A percentile compares a stretch with the other conserved stretches of the same genome.
phyloP scores from a whole-genome alignment of 1,140 invertebrate species.

The Scylla paramamosain region DNA sequence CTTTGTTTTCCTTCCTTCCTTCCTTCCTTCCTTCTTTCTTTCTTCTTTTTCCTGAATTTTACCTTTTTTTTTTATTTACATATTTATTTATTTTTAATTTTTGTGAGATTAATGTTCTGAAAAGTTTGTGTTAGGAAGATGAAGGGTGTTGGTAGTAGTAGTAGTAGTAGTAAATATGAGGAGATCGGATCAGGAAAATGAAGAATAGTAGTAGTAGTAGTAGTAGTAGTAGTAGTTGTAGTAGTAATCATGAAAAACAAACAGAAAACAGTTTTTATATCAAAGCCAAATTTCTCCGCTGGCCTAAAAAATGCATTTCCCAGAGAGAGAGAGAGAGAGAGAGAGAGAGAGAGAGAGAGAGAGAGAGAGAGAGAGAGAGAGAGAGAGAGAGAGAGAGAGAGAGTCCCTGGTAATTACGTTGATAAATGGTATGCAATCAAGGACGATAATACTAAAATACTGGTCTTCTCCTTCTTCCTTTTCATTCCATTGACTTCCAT shows the following conservation, averaged over 20 bases:
- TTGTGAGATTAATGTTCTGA: no score
- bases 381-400: conserved; percentile 20
- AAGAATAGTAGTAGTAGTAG: background rate
- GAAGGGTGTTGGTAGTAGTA: background rate
- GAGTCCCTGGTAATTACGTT: background rate
- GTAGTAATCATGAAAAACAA: background rate
- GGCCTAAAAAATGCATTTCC: no score
- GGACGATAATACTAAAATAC: background rate
- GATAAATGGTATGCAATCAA: background rate
- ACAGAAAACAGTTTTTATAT: background rate
- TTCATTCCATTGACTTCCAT: no score
- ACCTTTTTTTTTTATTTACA: no score
- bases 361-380: conserved; percentile 14
- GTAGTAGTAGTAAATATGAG: background rate
- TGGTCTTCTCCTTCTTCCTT: background rate
- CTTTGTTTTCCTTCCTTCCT: no score
- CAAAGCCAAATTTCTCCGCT: no score
- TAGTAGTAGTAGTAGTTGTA: background rate
- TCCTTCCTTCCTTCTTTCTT: no score
- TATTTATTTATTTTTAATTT: no score
- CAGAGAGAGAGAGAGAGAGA: background rate
- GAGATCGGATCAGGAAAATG: no score
- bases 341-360: conserved; percentile 3
- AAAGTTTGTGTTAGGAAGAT: no score
- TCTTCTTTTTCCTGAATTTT: no score